Evolutionary conservation across 1,140 invertebrate genomes (phyloP).

Genomic region (Monomorium pharaonis): DNA sequence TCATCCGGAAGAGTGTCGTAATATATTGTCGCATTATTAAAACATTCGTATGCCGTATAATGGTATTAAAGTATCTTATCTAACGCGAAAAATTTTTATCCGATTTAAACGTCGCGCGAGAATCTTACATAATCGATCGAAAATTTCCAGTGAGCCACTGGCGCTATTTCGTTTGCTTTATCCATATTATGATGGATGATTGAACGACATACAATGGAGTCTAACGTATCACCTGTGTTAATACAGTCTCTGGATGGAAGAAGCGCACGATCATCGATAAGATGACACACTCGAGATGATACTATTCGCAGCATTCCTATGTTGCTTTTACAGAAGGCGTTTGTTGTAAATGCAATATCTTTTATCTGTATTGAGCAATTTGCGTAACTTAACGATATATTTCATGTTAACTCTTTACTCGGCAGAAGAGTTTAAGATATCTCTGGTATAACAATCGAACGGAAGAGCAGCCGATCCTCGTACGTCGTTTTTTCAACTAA

Average conservation of each 20-base stretch:
- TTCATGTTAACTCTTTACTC: background rate
- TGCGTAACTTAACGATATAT: background rate
- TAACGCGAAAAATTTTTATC: background rate
- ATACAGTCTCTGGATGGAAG: no score
- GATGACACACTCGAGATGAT: background rate
- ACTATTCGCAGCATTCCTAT: background rate
- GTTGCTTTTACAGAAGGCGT: background rate
- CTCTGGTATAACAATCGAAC: no score
- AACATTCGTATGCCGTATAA: background rate
- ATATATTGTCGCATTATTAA: background rate
- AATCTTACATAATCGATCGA: conserved; percentile 4
- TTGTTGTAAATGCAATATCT: background rate
- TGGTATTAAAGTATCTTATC: conserved; percentile 7
- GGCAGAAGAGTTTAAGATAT: background rate
- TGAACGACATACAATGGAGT: background rate
- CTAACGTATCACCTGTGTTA: background rate
- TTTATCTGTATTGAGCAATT: conserved; percentile 11
- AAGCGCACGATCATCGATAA: background rate
- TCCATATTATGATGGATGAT: background rate
- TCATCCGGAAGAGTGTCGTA: conserved; percentile 58
- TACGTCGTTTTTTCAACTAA: background rate
- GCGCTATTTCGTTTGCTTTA: background rate
- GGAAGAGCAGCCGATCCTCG: background rate
- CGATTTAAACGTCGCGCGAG: background rate
- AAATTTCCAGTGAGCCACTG: background rate